These are phyloP conservation scores for Dermatemys mawii DNA, from an alignment of 2,113 vertebrate species.

Conservation along the genomic window DNA sequence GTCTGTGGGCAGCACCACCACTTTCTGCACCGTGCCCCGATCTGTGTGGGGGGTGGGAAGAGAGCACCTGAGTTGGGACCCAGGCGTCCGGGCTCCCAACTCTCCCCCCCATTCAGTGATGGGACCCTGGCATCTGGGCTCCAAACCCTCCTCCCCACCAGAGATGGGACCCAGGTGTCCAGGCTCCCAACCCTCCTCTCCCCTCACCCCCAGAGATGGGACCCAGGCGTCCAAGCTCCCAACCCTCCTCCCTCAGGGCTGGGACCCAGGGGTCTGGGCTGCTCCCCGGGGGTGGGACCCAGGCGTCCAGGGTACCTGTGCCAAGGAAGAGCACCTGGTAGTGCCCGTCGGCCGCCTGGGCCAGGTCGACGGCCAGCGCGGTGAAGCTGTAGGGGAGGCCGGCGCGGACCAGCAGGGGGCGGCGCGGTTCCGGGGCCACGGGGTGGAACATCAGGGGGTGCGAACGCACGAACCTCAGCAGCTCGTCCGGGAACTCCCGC, in stretches of 20 bases:
- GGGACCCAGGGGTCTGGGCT: too few species aligned
- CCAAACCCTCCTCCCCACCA: too few species aligned
- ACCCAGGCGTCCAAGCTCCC: too few species aligned
- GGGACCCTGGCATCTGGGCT: not conserved
- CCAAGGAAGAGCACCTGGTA: constrained; percentile 88
- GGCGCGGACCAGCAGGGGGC: constrained; percentile 85
- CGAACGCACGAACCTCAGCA: constrained; percentile 84
- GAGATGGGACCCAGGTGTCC: too few species aligned
- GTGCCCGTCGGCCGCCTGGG: constrained; percentile 85
- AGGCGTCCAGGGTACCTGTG: constrained; percentile 76
- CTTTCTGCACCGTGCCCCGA: constrained; percentile 86
- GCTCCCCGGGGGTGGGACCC: too few species aligned
- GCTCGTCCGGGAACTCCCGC: constrained; percentile 86
- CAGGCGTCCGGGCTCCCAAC: too few species aligned
- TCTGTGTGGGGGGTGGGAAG: constrained; percentile 58
- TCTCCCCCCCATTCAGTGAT: not conserved
- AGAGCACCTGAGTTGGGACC: not conserved
- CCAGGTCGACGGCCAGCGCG: constrained; percentile 84
- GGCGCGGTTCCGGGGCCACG: constrained; percentile 84
- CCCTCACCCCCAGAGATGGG: too few species aligned
- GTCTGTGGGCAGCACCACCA: constrained; percentile 85
- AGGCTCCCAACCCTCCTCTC: too few species aligned
- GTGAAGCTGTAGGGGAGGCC: constrained; percentile 86
- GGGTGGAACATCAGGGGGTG: constrained; percentile 87
- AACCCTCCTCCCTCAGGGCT: too few species aligned